Evolutionary conservation across 1,140 invertebrate species (phyloP).

Genomic region (Amphibalanus amphitrite): DNA sequence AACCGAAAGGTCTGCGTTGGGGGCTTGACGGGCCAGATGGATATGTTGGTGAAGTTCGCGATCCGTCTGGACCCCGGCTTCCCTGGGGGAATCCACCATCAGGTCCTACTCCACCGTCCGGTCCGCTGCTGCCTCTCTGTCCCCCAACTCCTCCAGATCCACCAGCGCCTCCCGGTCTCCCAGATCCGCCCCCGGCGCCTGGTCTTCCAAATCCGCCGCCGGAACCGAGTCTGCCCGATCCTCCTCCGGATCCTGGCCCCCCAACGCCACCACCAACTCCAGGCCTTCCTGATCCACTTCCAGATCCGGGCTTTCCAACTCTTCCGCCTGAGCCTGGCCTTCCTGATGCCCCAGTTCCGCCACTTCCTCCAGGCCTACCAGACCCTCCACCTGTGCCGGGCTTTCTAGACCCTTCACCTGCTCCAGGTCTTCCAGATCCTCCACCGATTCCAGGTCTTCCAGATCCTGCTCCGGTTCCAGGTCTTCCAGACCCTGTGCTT

Average conservation of each 20-base stretch:
- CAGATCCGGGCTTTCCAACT: background rate
- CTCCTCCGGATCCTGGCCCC: conserved; percentile 2
- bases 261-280: conserved; percentile 7
- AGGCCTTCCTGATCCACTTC: conserved; percentile 8
- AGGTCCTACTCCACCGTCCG: no score
- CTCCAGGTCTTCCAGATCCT: conserved; percentile 4
- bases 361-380: conserved; percentile 5
- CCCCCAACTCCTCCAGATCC: conserved; percentile 5
- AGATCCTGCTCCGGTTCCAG: conserved; percentile 7
- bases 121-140: background rate
- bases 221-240: conserved; percentile 2
- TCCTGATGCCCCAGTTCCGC: background rate
- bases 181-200: background rate
- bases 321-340: background rate
- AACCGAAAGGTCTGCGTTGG: no score
- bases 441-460: conserved; percentile 8
- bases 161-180: background rate
- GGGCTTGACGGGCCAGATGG: no score
- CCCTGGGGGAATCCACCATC: no score
- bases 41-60: no score
- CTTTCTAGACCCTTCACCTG: background rate
- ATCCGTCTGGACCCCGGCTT: no score
- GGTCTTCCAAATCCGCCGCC: conserved; percentile 6
- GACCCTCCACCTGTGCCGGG: conserved; percentile 8
- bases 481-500: conserved; percentile 3